phyloP scores from a whole-genome alignment of 2,113 vertebrate species.

The Etia nguti region DNA sequence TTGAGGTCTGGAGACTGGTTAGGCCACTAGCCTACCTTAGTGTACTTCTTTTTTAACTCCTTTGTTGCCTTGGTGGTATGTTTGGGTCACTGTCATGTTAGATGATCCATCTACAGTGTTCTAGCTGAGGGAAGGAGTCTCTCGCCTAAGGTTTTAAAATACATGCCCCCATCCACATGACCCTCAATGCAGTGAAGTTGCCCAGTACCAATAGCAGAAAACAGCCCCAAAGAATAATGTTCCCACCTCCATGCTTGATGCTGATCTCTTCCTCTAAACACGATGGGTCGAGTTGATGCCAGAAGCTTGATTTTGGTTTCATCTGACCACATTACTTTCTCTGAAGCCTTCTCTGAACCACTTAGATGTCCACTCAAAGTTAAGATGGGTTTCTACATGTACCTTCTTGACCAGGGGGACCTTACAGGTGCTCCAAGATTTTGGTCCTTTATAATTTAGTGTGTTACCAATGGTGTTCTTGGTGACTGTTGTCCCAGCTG shows the following conservation, averaged over 20 bases:
- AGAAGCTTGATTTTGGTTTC: not conserved
- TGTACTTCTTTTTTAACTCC: not conserved
- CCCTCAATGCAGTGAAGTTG: not conserved
- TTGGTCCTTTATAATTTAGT: not conserved
- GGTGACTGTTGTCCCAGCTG: not conserved
- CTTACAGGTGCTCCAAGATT: not conserved
- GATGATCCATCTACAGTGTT: not conserved
- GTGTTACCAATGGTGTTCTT: not conserved
- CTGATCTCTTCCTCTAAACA: not conserved
- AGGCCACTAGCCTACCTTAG: not conserved
- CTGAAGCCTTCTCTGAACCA: not conserved
- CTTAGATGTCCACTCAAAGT: not conserved
- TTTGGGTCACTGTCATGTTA: not conserved
- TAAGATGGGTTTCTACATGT: not conserved
- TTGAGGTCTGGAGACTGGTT: not conserved
- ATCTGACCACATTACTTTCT: not conserved
- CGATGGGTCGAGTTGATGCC: not conserved
- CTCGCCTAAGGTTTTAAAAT: not conserved
- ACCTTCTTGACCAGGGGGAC: not conserved
- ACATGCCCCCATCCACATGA: not conserved
- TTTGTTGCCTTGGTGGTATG: not conserved
- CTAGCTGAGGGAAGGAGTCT: not conserved
- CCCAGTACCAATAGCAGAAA: not conserved
- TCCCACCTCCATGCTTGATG: not conserved
- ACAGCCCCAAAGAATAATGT: not conserved